Percentiles rank a stretch among this genome's conserved stretches.
These are phyloP conservation scores for Diadumene lineata DNA, from an alignment of 92 coral and sea anemone species.

Conservation along the genomic window DNA sequence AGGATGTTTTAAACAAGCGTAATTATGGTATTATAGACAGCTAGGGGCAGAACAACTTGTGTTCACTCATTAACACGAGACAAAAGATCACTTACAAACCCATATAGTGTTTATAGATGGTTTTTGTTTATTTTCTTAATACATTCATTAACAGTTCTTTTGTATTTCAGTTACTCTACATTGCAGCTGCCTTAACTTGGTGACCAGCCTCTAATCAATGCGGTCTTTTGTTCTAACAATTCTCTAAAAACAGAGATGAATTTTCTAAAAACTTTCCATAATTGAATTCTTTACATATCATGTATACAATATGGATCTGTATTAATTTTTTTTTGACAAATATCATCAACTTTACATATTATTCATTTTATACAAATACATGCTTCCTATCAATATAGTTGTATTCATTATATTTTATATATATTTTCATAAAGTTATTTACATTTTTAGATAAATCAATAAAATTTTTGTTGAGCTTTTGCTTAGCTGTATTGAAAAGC, in stretches of 20 bases:
- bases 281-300: not conserved
- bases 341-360: constrained; percentile 4
- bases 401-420: too few relatives aligned
- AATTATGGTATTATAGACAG: not conserved
- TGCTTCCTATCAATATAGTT: too few relatives aligned
- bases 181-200: constrained; percentile 20
- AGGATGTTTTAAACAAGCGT: too few relatives aligned
- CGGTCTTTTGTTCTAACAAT: constrained; percentile 6
- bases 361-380: not conserved
- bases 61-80: not conserved
- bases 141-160: constrained; percentile 30
- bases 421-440: not conserved
- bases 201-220: constrained; percentile 8
- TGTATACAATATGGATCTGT: too few relatives aligned
- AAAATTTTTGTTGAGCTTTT: constrained; percentile 67
- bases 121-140: constrained; percentile 29
- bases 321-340: not conserved
- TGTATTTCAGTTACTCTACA: not conserved
- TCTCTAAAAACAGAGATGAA: constrained; percentile 2
- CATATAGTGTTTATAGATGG: not conserved
- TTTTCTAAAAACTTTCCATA: constrained; percentile 19
- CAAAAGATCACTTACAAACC: not conserved
- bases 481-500: too few relatives aligned
- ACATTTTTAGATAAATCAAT: constrained; percentile 17
- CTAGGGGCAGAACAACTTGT: not conserved